Evolutionary conservation across 2,888 invertebrate species (phyloP).

Genomic region (Marasmarcha lunaedactyla): DNA sequence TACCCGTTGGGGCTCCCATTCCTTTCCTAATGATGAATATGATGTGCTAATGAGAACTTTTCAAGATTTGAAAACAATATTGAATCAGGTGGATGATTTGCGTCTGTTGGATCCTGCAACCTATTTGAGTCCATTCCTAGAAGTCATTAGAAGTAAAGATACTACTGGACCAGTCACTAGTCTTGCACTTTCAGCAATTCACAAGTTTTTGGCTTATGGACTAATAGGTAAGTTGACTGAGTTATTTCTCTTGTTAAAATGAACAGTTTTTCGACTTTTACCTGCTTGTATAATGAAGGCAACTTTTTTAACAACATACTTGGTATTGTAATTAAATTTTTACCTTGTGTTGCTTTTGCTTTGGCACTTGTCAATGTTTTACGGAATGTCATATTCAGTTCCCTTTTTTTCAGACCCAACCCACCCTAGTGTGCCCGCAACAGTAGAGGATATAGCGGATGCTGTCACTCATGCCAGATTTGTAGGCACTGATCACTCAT

Average conservation of each 20-base stretch:
- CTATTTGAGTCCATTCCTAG: slow-evolving; percentile 90
- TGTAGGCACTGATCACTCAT: slow-evolving; percentile 94
- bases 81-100: slow-evolving; percentile 87
- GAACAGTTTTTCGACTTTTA: no score
- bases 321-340: no score
- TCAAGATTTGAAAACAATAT: slow-evolving; percentile 85
- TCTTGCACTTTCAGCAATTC: slow-evolving; percentile 92
- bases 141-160: slow-evolving; percentile 96
- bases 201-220: slow-evolving; percentile 96
- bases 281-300: no score
- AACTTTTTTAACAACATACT: no score
- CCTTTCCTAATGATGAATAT: slow-evolving; percentile 88
- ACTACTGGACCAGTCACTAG: slow-evolving; percentile 97
- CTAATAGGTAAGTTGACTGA: slow-evolving; percentile 92
- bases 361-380: no score
- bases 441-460: slow-evolving; percentile 96
- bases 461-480: slow-evolving; percentile 98
- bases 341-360: no score
- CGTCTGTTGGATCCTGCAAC: slow-evolving; percentile 82
- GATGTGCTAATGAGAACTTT: slow-evolving; percentile 89
- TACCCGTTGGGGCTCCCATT: slow-evolving; percentile 83
- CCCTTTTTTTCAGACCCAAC: slow-evolving; percentile 79
- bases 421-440: slow-evolving; percentile 81
- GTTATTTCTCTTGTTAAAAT: no score
- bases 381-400: slow-evolving; percentile 3